Evolutionary conservation across 1,140 invertebrate species (phyloP).

Genomic region (Aphidius gifuensis): DNA sequence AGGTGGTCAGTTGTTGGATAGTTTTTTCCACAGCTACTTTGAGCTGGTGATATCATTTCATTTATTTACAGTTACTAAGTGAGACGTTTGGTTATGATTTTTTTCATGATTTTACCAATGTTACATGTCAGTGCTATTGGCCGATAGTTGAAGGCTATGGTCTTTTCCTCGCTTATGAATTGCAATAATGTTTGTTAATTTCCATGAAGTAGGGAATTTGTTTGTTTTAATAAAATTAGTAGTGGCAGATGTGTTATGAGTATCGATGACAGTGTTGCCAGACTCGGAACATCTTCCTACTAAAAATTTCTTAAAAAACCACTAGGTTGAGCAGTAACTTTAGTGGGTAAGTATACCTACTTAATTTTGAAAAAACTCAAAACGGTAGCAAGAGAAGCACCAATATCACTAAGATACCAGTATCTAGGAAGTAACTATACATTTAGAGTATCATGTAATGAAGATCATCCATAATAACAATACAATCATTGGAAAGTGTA

Average conservation of each 20-base stretch:
- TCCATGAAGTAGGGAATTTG: constrained; percentile 4
- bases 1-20: constrained; percentile 8
- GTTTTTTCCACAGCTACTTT: constrained; percentile 9
- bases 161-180: constrained; percentile 8
- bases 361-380: no score
- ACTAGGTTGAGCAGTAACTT: no score
- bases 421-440: no score
- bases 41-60: background rate
- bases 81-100: constrained; percentile 5
- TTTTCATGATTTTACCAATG: constrained; percentile 10
- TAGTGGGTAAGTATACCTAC: no score
- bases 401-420: no score
- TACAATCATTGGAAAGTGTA: no score
- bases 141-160: background rate
- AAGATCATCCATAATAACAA: no score
- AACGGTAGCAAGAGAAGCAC: no score
- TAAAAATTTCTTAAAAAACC: no score
- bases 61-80: background rate
- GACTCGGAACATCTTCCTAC: no score
- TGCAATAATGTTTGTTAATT: constrained; percentile 1
- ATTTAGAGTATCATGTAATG: no score
- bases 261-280: constrained; percentile 14
- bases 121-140: constrained; percentile 12
- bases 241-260: constrained; percentile 16
- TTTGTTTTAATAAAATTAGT: background rate